A percentile compares a stretch with the other conserved stretches of the same genome.
Conservation (phyloP, 2,797 vertebrate species). For the Nothura maculosa region DNA sequence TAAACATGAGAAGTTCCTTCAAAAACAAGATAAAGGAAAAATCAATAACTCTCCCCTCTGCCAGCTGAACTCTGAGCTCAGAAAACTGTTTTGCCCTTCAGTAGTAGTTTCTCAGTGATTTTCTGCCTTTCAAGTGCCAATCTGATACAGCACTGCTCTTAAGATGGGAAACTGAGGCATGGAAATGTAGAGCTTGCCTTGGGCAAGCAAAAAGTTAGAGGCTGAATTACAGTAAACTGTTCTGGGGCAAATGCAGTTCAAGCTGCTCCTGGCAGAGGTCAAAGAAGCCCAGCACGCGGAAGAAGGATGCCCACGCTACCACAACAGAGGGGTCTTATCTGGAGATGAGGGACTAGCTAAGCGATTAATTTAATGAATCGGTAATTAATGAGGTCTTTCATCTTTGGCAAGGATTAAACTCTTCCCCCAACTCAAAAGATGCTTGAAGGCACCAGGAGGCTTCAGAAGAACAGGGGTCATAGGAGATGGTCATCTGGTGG, state of each 20-base stretch:
- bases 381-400: background rate
- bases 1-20: background rate
- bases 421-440: background rate
- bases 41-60: background rate
- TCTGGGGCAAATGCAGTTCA: background rate
- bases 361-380: background rate
- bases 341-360: rapidly evolving
- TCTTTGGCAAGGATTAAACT: background rate
- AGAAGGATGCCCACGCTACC: background rate
- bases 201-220: background rate
- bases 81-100: background rate
- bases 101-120: background rate
- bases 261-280: background rate
- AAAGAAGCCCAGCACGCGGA: background rate
- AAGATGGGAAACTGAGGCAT: background rate
- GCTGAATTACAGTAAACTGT: background rate
- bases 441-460: background rate
- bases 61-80: background rate
- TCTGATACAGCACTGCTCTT: rapidly evolving
- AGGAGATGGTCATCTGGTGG: background rate
- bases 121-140: background rate
- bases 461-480: background rate
- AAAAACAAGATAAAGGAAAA: background rate
- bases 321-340: rapidly evolving
- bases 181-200: background rate